A percentile compares a stretch with the other conserved stretches of the same genome.
Conservation (phyloP, 2,113 vertebrate genomes). For the Synodontis membranacea region DNA sequence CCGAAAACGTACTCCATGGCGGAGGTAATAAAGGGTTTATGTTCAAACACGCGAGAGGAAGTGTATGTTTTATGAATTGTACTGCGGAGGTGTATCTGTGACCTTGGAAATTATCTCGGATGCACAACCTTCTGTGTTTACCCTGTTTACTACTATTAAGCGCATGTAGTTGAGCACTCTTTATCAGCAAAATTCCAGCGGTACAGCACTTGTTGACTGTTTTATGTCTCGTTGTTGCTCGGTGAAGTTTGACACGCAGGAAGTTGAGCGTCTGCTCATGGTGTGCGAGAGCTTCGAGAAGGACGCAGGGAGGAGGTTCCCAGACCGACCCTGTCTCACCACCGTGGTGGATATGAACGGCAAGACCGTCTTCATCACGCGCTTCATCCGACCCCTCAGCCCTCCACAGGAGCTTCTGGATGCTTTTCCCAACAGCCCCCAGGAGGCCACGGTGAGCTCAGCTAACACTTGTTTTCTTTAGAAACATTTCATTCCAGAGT, state of each 20-base stretch:
- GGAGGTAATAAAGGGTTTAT: too few relatives aligned
- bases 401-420: slow-evolving; percentile 87
- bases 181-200: too few relatives aligned
- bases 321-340: slow-evolving; percentile 82
- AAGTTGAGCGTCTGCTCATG: slow-evolving; percentile 86
- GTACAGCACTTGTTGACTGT: too few relatives aligned
- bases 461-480: not conserved
- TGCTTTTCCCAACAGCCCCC: slow-evolving; percentile 66
- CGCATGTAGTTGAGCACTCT: too few relatives aligned
- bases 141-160: not conserved
- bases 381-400: slow-evolving; percentile 84
- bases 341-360: slow-evolving; percentile 88
- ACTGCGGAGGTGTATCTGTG: not conserved
- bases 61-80: too few relatives aligned
- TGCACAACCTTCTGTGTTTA: too few relatives aligned
- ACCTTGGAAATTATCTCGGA: not conserved
- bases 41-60: too few relatives aligned
- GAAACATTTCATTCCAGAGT: too few relatives aligned
- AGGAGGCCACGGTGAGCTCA: slow-evolving; percentile 70
- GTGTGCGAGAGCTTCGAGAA: slow-evolving; percentile 83
- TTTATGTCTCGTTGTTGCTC: not conserved
- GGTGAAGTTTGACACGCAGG: slow-evolving; percentile 89
- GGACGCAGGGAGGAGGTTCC: slow-evolving; percentile 77
- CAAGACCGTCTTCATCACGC: slow-evolving; percentile 87
- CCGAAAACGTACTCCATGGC: too few relatives aligned